phyloP scores from a whole-genome alignment of 2,888 invertebrate genomes.

The Andrena fulva region DNA sequence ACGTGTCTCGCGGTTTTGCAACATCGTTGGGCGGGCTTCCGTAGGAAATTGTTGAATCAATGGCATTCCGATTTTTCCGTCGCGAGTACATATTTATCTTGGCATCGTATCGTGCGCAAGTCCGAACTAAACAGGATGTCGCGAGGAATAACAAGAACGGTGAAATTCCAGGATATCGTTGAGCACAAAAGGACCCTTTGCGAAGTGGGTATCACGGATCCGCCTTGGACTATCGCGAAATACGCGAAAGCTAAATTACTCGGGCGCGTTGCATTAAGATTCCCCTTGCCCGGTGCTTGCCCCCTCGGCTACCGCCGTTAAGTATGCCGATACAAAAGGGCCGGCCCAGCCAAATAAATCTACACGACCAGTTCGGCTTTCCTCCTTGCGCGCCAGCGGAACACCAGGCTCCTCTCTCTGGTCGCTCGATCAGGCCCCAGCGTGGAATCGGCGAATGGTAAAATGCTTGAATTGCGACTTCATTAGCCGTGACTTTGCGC shows the following conservation, averaged over 20 bases:
- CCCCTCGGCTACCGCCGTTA: conserved; percentile 28
- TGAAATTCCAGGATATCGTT: conserved; percentile 10
- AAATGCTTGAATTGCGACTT: conserved; percentile 78
- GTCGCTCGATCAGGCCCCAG: conserved; percentile 44
- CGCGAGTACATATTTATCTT: neutral
- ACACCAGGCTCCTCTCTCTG: conserved; percentile 1
- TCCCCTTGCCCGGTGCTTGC: neutral
- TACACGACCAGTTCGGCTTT: conserved; percentile 32
- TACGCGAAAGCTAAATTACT: conserved; percentile 52
- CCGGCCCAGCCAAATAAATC: conserved; percentile 52
- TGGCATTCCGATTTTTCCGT: conserved; percentile 43
- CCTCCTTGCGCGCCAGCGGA: conserved; percentile 23
- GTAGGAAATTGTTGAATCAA: conserved; percentile 53
- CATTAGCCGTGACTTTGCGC: conserved; percentile 78
- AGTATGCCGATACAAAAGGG: conserved; percentile 59
- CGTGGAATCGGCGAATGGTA: conserved; percentile 71
- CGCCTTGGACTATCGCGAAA: conserved; percentile 33
- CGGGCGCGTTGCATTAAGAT: conserved; percentile 39
- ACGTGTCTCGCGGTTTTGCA: conserved; percentile 27
- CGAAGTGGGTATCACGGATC: conserved; percentile 14
- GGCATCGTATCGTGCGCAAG: neutral
- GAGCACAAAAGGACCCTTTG: neutral
- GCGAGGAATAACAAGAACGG: neutral
- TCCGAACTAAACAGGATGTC: neutral
- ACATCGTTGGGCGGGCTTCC: conserved; percentile 36